phyloP scores from a whole-genome alignment of 2,113 vertebrate genomes.

The Salvelinus sp. region DNA sequence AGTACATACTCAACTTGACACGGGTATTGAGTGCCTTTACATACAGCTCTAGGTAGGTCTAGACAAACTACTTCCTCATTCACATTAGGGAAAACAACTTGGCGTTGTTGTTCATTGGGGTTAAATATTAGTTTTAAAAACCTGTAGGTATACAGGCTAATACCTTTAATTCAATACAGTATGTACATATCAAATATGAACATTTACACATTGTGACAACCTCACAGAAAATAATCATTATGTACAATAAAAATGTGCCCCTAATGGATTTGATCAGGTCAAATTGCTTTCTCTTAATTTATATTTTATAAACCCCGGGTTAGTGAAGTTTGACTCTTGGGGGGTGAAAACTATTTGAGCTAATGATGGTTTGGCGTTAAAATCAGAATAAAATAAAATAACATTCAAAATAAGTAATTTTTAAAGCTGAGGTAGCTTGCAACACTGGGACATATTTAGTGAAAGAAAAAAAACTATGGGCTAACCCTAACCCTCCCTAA shows the following conservation, averaged over 20 bases:
- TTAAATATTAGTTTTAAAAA: neutral
- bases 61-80: neutral
- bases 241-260: neutral
- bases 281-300: neutral
- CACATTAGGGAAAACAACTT: neutral
- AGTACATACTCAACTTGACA: neutral
- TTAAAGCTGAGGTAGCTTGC: constrained; percentile 8
- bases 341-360: neutral
- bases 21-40: neutral
- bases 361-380: neutral
- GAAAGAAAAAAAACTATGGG: neutral
- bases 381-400: neutral
- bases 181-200: constrained; percentile 9
- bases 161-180: neutral
- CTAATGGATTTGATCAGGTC: neutral
- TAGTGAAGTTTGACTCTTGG: neutral
- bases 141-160: constrained; percentile 1
- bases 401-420: neutral
- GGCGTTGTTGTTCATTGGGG: neutral
- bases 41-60: neutral
- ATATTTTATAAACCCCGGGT: neutral
- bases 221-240: constrained; percentile 1
- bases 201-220: constrained; percentile 3
- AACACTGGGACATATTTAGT: neutral
- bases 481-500: too few species aligned